phyloP scores from a whole-genome alignment of 2,888 invertebrate genomes.

The Tribolium freemani region DNA sequence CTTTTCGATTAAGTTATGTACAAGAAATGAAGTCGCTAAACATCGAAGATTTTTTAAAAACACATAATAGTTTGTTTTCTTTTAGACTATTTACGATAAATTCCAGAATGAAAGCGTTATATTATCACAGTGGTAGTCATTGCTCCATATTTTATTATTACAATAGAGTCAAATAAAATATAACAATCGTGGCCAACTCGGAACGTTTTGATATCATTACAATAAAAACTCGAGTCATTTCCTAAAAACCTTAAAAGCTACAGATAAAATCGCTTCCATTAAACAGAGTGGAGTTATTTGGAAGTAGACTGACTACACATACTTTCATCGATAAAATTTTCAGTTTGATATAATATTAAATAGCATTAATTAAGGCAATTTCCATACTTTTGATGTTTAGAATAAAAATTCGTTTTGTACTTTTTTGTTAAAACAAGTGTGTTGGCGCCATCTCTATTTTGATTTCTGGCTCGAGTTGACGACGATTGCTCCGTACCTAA shows the following conservation, averaged over 20 bases:
- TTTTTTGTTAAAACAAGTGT: slow-evolving; percentile 4
- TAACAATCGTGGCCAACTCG: slow-evolving; percentile 42
- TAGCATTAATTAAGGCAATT: slow-evolving; percentile 29
- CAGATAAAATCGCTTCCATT: neutral
- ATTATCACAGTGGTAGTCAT: slow-evolving; percentile 70
- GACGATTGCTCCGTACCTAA: slow-evolving; percentile 39
- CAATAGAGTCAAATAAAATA: slow-evolving; percentile 44
- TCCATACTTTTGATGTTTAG: slow-evolving; percentile 27
- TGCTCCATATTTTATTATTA: slow-evolving; percentile 67
- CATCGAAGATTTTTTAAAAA: slow-evolving; percentile 64
- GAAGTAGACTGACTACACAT: neutral
- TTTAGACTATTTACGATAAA: slow-evolving; percentile 65
- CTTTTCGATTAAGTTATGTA: slow-evolving; percentile 43
- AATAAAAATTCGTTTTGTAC: slow-evolving; percentile 26
- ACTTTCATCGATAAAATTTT: neutral
- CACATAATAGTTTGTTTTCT: slow-evolving; percentile 62
- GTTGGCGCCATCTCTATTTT: slow-evolving; percentile 2
- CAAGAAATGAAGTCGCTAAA: slow-evolving; percentile 60
- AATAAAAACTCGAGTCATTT: slow-evolving; percentile 8
- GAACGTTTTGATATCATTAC: slow-evolving; percentile 23
- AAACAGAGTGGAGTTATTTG: neutral
- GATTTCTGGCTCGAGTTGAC: slow-evolving; percentile 20
- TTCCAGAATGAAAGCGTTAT: slow-evolving; percentile 70
- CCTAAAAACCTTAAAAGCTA: slow-evolving; percentile 14
- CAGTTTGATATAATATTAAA: slow-evolving; percentile 19